Conservation (phyloP, 1,140 invertebrate genomes). For the Tribolium castaneum region DNA sequence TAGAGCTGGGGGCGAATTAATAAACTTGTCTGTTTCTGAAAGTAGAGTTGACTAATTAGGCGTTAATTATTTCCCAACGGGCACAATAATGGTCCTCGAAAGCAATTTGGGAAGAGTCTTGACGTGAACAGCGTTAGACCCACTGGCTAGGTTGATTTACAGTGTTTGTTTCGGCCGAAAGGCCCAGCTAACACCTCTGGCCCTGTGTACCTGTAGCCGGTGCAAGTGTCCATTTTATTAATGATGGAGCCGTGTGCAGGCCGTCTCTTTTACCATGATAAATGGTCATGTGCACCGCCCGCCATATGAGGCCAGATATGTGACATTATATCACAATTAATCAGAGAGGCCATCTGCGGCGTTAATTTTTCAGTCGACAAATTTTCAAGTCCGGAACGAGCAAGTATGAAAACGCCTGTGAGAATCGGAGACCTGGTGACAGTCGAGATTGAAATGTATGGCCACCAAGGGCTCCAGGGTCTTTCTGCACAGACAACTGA, state of each 20-base stretch:
- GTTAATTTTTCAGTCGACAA: conserved; percentile 35
- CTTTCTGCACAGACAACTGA: conserved; percentile 61
- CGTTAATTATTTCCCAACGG: not conserved
- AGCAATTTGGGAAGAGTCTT: not conserved
- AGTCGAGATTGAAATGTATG: conserved; percentile 64
- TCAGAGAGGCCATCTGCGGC: conserved; percentile 35
- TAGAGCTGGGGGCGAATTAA: too few relatives aligned
- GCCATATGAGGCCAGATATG: conserved; percentile 34
- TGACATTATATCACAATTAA: conserved; percentile 36
- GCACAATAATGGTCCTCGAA: not conserved
- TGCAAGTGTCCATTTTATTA: conserved; percentile 32
- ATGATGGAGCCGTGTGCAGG: conserved; percentile 34
- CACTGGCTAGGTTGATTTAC: conserved; percentile 14
- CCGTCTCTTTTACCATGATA: conserved; percentile 34
- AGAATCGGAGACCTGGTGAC: conserved; percentile 54
- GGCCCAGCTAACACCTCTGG: not conserved
- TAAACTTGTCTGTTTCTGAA: not conserved
- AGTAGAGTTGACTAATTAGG: not conserved
- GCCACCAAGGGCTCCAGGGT: conserved; percentile 57
- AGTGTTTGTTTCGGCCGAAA: conserved; percentile 16
- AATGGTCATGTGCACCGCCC: conserved; percentile 8
- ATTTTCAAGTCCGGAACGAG: conserved; percentile 10
- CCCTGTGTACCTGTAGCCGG: conserved; percentile 30
- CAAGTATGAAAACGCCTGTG: conserved; percentile 5
- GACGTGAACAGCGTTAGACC: not conserved